Conservation (phyloP, 2,888 invertebrate species). For the Hemistola chrysoprasaria region DNA sequence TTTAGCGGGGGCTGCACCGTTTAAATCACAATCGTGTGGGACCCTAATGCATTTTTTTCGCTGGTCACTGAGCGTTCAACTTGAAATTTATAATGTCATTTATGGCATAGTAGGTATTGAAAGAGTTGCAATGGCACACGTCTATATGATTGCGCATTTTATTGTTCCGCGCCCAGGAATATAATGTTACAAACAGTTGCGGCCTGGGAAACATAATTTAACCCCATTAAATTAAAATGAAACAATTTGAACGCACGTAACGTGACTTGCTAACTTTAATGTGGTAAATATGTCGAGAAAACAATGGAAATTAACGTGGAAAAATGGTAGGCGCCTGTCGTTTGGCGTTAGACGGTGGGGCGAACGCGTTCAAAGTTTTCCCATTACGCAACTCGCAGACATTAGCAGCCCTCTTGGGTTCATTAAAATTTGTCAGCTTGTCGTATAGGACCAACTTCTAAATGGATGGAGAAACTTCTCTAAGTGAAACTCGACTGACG, state of each 20-base stretch:
- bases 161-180: slow-evolving; percentile 59
- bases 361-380: slow-evolving; percentile 64
- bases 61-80: slow-evolving; percentile 67
- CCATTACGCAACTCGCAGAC: slow-evolving; percentile 75
- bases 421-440: slow-evolving; percentile 82
- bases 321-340: slow-evolving; percentile 47
- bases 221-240: slow-evolving; percentile 38
- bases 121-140: slow-evolving; percentile 74
- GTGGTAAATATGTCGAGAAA: slow-evolving; percentile 56
- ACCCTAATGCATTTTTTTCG: slow-evolving; percentile 69
- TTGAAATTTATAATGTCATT: slow-evolving; percentile 76
- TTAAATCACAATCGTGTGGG: slow-evolving; percentile 76
- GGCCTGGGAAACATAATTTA: slow-evolving; percentile 23
- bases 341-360: slow-evolving; percentile 20
- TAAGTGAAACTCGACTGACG: slow-evolving; percentile 81
- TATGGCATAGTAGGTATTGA: slow-evolving; percentile 54
- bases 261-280: slow-evolving; percentile 45
- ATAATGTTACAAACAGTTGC: slow-evolving; percentile 48
- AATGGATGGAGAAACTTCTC: slow-evolving; percentile 80
- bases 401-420: slow-evolving; percentile 79
- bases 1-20: slow-evolving; percentile 64
- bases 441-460: slow-evolving; percentile 74
- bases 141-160: slow-evolving; percentile 71
- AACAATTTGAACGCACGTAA: slow-evolving; percentile 45
- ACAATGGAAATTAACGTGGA: slow-evolving; percentile 51